Evolutionary conservation across 2,113 vertebrate genomes (phyloP), one percentile per base, ranked within the genome.

Genomic region (Melierax canorus): DNA sequence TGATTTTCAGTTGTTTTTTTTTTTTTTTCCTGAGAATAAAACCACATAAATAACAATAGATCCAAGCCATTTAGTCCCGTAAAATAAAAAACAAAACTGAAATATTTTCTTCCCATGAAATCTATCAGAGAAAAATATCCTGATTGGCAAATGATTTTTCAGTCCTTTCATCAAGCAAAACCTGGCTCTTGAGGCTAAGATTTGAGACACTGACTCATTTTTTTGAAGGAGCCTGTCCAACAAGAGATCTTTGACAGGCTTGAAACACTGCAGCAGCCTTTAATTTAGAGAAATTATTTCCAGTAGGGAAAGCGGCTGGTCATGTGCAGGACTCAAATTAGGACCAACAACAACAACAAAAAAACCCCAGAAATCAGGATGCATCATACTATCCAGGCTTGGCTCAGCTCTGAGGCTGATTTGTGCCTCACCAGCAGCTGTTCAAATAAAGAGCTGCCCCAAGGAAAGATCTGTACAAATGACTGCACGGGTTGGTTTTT

Each of bases 211-310:
- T 43, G 90, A 64, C n/a, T 88, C 2, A 6, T 53, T 67, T 86
- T 79, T 80, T 55, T 83, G 1, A 63, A 93, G 66, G 48, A 93
- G 86, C 48, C 89, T 97, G 77, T 95, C 92, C 93, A 95, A 97
- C 67, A 45, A 97, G 95, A 97, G 97, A 97, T 97, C 96, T 97
- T 96, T 98, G 97, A 98, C 97, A 98, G 98, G 95, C 92, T 97
- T 98, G 98, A 98, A 98, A 97, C 96, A 95, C 62, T 95, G 96
- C 97, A 98, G 98, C 97, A 97, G 98, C 98, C 98, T 98, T 98
- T 98, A 98, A 98, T 98, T 98, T 98, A 97, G 96, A 98, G 96
- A 98, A 98, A 98, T 98, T 98, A 98, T 98, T 98, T 98, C 98
- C 98, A 97, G 84, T 97, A 97, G 98, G 97, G 97, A 98, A 98